Evolutionary conservation across 2,888 invertebrate species (phyloP), one percentile per base, ranked within the genome.

Genomic region (Hirtodrosophila alboralis): DNA sequence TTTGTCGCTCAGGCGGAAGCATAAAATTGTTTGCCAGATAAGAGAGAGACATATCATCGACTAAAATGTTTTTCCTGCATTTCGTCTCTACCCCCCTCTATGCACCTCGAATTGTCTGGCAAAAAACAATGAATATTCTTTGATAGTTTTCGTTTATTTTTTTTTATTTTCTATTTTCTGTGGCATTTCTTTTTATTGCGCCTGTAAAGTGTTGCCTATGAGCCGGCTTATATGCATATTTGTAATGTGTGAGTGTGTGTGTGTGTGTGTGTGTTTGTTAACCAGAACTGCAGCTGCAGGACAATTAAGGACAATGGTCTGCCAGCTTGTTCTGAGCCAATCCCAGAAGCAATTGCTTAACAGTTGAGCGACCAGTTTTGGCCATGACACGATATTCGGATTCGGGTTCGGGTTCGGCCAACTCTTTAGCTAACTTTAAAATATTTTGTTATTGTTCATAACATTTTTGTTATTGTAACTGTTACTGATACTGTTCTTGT

Each of bases 1-100:
- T 84, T 85, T 84, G 86, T 79, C 84, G 84, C 84, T 86, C 86
- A 84, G 78, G 76, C 84, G 84, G 84, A 84, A 84, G 86, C 84
- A 86, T 81, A 79, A 86, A 84, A 84, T 86, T 84, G 86, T 77
- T 81, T 76, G 73, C 81, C 59, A 86, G 84, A 84, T 84, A 86
- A 84, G 66, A 71, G 68, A 66, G 60, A 69, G 62, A 76, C 41
- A 80, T 57, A 75, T 68, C 78, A 84, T 75, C 70, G 78, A 62
- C 64, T 69, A 74, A 84, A 84, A 80, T 69, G 78, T 57, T 69
- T 80, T 68, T 69, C 63, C 74, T 68, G n/a, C n/a, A n/a, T n/a
- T n/a, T n/a, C n/a, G 61, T 49, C 45, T 37, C 37, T 41, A 26
- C 45, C 30, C 26, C 9, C 8, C 13, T 36, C 31, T 10, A 30